Percentiles rank a stretch among this genome's conserved stretches.
Evolutionary conservation across 2,888 invertebrate species (phyloP).

Genomic region (Campopleginae sp.): DNA sequence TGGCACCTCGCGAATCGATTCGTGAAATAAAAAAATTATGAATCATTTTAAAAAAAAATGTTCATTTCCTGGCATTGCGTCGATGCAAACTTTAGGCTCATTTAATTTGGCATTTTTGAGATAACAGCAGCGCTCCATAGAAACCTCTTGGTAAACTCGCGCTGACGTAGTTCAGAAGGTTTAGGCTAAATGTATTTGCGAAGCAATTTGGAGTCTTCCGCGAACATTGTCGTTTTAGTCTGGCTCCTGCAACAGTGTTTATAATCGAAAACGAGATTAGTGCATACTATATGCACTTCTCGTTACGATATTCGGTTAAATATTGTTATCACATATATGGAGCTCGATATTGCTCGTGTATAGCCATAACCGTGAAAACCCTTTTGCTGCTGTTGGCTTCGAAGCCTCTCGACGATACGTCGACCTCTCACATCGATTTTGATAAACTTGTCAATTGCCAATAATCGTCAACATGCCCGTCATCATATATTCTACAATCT

Average conservation of each 20-base stretch:
- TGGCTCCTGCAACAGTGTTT: slow-evolving; percentile 32
- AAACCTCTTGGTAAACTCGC: slow-evolving; percentile 7
- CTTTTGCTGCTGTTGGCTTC: neutral
- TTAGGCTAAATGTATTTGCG: slow-evolving; percentile 55
- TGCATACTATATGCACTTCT: slow-evolving; percentile 9
- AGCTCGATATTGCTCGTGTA: slow-evolving; percentile 7
- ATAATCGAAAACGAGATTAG: slow-evolving; percentile 57
- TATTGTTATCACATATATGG: slow-evolving; percentile 38
- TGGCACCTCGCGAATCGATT: too few relatives aligned
- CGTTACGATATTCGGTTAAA: slow-evolving; percentile 50
- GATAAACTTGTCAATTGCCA: slow-evolving; percentile 57
- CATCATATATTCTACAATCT: slow-evolving; percentile 64
- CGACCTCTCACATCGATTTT: slow-evolving; percentile 49
- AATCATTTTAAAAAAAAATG: too few relatives aligned
- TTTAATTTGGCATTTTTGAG: too few relatives aligned
- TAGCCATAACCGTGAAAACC: slow-evolving; percentile 14
- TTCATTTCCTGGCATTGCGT: too few relatives aligned
- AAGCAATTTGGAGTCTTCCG: slow-evolving; percentile 53
- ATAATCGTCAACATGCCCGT: slow-evolving; percentile 57
- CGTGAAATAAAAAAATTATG: too few relatives aligned
- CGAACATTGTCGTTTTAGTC: slow-evolving; percentile 22
- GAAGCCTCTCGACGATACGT: slow-evolving; percentile 20
- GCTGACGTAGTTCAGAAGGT: slow-evolving; percentile 12
- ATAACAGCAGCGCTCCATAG: too few relatives aligned
- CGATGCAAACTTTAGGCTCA: too few relatives aligned